A percentile compares a stretch with the other conserved stretches of the same genome.
phyloP scores from a whole-genome alignment of 2,113 vertebrate genomes.

The Trogon surrucura region DNA sequence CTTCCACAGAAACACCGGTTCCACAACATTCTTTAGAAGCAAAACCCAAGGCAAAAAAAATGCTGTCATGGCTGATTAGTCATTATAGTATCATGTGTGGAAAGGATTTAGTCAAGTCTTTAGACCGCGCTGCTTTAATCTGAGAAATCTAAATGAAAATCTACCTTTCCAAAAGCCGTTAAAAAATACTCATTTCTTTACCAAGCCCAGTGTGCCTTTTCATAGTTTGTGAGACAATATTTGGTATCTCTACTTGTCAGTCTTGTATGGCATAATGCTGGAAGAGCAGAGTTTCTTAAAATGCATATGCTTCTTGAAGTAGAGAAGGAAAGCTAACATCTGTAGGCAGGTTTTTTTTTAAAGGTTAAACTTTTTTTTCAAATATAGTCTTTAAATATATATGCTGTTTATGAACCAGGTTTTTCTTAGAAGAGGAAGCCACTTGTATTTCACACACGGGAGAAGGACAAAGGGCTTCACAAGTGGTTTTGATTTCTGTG shows the following conservation, averaged over 20 bases:
- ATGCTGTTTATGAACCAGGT: neutral
- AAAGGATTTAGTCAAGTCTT: neutral
- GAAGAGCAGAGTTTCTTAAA: neutral
- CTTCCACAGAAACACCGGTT: neutral
- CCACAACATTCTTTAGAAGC: neutral
- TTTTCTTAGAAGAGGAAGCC: neutral
- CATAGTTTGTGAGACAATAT: neutral
- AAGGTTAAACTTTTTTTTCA: neutral
- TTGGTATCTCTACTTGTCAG: neutral
- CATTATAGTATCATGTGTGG: neutral
- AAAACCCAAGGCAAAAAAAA: neutral
- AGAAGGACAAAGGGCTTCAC: neutral
- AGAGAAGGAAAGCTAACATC: neutral
- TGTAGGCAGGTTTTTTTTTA: neutral
- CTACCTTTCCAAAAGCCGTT: neutral
- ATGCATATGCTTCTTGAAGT: neutral
- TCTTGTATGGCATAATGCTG: neutral
- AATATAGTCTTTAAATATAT: neutral
- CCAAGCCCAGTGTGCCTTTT: neutral
- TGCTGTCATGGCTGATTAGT: neutral
- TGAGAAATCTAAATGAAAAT: neutral
- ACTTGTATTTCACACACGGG: neutral
- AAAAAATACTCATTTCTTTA: neutral
- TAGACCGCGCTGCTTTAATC: neutral
- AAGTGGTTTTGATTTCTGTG: neutral